phyloP scores from a whole-genome alignment of 2,113 vertebrate genomes.

The Hirundichthys speculiger region DNA sequence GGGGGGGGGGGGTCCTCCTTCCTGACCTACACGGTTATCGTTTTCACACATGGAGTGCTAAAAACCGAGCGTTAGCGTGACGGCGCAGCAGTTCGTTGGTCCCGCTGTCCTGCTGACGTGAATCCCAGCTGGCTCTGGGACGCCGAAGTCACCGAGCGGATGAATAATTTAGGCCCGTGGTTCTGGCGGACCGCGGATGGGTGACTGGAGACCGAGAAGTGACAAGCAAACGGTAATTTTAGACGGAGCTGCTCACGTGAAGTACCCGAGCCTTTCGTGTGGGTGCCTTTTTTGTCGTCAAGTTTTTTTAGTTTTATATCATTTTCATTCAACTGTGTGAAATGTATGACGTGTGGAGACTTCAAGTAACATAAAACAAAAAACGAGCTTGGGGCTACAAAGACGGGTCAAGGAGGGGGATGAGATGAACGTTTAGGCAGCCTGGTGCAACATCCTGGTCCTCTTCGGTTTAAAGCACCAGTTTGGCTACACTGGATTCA shows the following conservation, averaged over 20 bases:
- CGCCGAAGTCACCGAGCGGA: conserved; percentile 8
- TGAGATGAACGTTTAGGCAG: no score
- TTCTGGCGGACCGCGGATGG: conserved; percentile 11
- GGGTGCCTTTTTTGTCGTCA: no score
- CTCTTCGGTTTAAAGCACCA: no score
- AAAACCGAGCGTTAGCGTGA: neutral
- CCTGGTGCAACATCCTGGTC: no score
- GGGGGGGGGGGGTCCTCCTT: no score
- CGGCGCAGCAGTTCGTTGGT: neutral
- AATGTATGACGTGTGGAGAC: no score
- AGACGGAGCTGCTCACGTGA: conserved; percentile 11
- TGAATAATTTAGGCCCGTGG: conserved; percentile 39
- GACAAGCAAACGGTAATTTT: conserved; percentile 12
- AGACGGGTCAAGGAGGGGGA: no score
- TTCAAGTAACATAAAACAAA: no score
- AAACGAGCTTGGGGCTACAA: no score
- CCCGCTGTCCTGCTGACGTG: conserved; percentile 2
- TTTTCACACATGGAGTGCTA: conserved; percentile 25
- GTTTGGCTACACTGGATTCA: no score
- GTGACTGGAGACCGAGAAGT: conserved; percentile 26
- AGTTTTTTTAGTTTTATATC: no score
- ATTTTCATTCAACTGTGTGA: no score
- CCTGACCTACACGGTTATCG: neutral
- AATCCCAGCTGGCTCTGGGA: conserved; percentile 4
- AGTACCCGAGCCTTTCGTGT: neutral